Percentiles rank a stretch among this genome's conserved stretches.
These are phyloP conservation scores for Remorina albescens DNA, from an alignment of 2,797 vertebrate genomes.

Conservation along the genomic window DNA sequence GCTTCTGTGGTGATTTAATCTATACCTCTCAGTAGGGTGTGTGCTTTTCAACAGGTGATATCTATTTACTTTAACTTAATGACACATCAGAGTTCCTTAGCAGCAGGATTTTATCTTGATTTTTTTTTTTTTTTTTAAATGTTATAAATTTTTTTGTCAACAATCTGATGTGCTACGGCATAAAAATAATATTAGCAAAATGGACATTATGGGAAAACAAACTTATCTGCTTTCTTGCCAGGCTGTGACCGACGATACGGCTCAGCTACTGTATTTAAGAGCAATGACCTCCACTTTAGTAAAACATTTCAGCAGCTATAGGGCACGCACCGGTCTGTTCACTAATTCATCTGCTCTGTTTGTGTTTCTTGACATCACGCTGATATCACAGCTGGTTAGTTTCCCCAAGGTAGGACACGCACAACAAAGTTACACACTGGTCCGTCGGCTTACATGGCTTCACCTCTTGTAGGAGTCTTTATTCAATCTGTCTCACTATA, in stretches of 20 bases:
- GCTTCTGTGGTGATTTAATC: constrained; percentile 51
- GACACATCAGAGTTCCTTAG: neutral
- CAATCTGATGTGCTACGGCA: too few relatives aligned
- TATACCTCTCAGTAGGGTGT: constrained; percentile 48
- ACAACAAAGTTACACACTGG: neutral
- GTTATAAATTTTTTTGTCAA: too few relatives aligned
- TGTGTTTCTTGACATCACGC: neutral
- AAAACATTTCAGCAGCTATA: neutral
- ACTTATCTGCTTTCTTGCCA: neutral
- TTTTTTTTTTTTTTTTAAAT: neutral
- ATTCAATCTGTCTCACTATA: neutral
- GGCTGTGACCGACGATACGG: neutral
- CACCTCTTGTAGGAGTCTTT: neutral
- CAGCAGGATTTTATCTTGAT: neutral
- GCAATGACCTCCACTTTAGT: neutral
- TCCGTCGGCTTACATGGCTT: neutral
- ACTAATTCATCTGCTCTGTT: neutral
- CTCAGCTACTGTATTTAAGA: too few relatives aligned
- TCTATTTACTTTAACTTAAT: constrained; percentile 17
- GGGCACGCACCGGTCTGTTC: neutral
- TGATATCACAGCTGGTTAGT: neutral
- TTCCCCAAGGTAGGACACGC: neutral
- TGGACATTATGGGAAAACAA: neutral
- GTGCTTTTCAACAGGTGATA: constrained; percentile 47
- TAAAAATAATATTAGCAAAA: neutral